Evolutionary conservation across 2,797 vertebrate genomes (phyloP), one percentile per base, ranked within the genome.

Genomic region (Chaenodraco wilsoni): DNA sequence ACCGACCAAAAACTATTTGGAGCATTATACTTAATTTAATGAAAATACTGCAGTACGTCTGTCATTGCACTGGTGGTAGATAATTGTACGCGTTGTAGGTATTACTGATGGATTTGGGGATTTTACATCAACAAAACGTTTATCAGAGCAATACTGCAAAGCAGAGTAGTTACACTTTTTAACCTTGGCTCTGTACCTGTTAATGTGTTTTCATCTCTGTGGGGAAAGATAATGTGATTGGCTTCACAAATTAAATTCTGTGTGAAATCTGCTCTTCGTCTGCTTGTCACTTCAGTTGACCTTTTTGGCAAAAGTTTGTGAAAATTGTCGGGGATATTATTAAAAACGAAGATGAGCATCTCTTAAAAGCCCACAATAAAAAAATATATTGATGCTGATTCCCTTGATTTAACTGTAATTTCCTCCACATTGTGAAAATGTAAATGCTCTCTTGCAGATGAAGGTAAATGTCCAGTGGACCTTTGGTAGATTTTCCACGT

Each of bases 401-500:
- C 21, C 45, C 15, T 23, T 40, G 11, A 59, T 45, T 49, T 48
- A 44, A 15, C 11, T 48, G 43, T 62, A 23, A n/a, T 70, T 1
- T 45, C 23, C 67, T 65, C 11, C 51, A 65, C 46, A 51, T 79
- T 70, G 51, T 56, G 46, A 76, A 72, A 27, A 41, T 72, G 12
- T 65, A 59, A 78, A 69, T 72, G 33, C 33, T 75, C 16, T 50
- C 77, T 71, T 75, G 9, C 63, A 62, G 61, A 68, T 71, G 14
- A 54, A 27, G 41, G 21, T 72, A 23, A 55, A 46, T 52, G 55
- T 61, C 33, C 48, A n/a, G 31, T 48, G 65, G 65, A 79, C n/a
- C 11, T 76, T 63, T 67, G 55, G 43, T 21, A 6, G 33, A 41
- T 37, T 57, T 55, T 45, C 0, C 9, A 57, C 12, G 44, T 17